Evolutionary conservation across 2,113 vertebrate species (phyloP), one percentile per base, ranked within the genome.

Genomic region (Pachyramphus minor): DNA sequence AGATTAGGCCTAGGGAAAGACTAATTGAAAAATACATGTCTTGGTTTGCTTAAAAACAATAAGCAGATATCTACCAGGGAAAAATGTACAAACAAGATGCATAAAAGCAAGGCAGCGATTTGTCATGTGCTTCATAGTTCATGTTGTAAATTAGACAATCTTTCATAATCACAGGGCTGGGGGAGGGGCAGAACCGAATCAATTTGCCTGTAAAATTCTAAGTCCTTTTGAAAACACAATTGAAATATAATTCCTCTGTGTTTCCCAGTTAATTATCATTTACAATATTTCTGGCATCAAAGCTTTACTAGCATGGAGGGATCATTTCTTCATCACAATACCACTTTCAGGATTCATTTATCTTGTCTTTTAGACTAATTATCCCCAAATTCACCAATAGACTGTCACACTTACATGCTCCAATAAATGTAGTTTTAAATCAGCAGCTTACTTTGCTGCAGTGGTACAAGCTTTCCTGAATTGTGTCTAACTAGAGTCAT

Each of bases 361-460:
- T 99, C 99, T 99, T 99, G 99, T 99, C 98, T 98, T 97, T 97
- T 98, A 98, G 98, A 98, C 98, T 99, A 99, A 99, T 99, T 98
- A 98, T 98, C 98, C 96, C 92, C 97, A 97, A 98, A 98, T 98
- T 98, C 97, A 97, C 98, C 97, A 98, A 98, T 98, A 98, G 98
- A 97, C 98, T 98, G 98, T 98, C 98, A 98, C 98, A 98, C 98
- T 98, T 98, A 98, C 98, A 99, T 98, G 98, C 98, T 96, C 97
- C 98, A 98, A 98, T 98, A 98, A 98, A 98, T 98, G 98, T 97
- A 98, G 98, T 98, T 98, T 98, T 98, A 98, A 98, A 98, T 98
- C 98, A 98, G 98, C 97, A 66, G 60, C 98, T 97, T 97, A 97
- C 97, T 98, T 97, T 96, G 96, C 72, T 93, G 97, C 97, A 93